Conservation (phyloP, 2,888 invertebrate genomes). For the Metalampra italica region DNA sequence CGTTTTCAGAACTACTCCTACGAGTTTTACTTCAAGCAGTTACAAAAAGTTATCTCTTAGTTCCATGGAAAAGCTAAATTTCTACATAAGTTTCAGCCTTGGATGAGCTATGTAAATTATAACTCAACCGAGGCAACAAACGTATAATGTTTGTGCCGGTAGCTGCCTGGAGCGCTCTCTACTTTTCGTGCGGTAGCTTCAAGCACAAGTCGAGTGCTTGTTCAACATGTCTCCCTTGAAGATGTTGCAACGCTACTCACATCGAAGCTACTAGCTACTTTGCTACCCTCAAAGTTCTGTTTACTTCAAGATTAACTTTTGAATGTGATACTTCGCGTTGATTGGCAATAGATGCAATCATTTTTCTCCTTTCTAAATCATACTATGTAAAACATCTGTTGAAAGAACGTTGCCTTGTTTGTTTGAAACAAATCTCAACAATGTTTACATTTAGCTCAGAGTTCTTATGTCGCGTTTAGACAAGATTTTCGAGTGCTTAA, state of each 20-base stretch:
- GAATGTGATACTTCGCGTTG: background rate
- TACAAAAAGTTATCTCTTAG: too few species aligned
- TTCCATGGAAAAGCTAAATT: too few species aligned
- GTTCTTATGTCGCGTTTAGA: conserved; percentile 25
- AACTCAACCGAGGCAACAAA: conserved; percentile 19
- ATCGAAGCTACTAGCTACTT: background rate
- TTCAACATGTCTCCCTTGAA: conserved; percentile 66
- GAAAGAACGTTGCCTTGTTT: conserved; percentile 16
- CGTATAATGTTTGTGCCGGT: conserved; percentile 38
- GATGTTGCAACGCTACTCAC: conserved; percentile 30
- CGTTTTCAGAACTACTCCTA: background rate
- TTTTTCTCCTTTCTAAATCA: conserved; percentile 5
- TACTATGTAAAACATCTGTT: conserved; percentile 18
- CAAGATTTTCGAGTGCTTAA: conserved; percentile 30
- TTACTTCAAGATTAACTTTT: background rate
- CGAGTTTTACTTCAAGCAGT: too few species aligned
- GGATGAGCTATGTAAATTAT: too few species aligned
- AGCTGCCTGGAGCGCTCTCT: conserved; percentile 38
- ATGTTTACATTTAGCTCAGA: conserved; percentile 30
- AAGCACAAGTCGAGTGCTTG: conserved; percentile 56
- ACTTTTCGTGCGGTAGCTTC: conserved; percentile 49
- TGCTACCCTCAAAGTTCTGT: background rate
- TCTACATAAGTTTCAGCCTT: too few species aligned
- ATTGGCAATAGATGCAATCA: background rate
- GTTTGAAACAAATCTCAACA: conserved; percentile 23